Base-by-base conservation (phyloP, 2,888 invertebrate genomes). In the Cordylochernes scorpioides region DNA sequence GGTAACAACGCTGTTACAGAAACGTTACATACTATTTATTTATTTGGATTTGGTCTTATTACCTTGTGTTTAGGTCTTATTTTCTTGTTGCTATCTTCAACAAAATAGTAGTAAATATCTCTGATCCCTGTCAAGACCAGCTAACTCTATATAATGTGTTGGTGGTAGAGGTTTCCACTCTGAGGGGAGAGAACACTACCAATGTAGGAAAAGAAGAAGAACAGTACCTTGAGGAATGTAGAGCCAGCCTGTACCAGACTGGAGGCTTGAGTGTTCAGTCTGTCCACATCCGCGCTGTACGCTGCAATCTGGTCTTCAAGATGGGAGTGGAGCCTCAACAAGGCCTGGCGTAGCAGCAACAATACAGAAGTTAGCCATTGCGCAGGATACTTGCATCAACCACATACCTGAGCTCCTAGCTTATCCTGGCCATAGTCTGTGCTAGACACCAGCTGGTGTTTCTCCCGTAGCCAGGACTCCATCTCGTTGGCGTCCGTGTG, bases 401-500 rank as follows among this genome's bases (percentile, higher is more conserved):
- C 14, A 15, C 16, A 35, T 33, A 49, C 82, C 44, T 72, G 73
- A 0, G 82, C 84, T 32, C 74, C 71, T 0, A 80, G 75, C 45
- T 86, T 86, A 57, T 88, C 88, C 10, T 68, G 67, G 2, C 94
- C 94, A 47, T 72, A 74, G 58, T 97, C 94, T 28, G 66, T 66
- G 0, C 80, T 78, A 8, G 69, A 66, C 9, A 86, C 77, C 21
- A 97, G 61, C 0, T 86, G 73, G 55, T 80, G 71, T 55, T 84
- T 86, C 53, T 94, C 94, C 42, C 78, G 75, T 58, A 91, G 67
- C 86, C 88, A 94, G 0, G 86, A 86, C 45, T 94, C 91, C 0
- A 84, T 77, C 49, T 94, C 94, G 55, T 94, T 88, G 0, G 88
- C 86, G 54, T 94, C 94, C 1, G 84, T 75, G 52, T 86, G 84